A percentile compares a stretch with the other conserved stretches of the same genome.
Conservation (phyloP, 2,797 vertebrate genomes). For the Gymnocypris eckloni region DNA sequence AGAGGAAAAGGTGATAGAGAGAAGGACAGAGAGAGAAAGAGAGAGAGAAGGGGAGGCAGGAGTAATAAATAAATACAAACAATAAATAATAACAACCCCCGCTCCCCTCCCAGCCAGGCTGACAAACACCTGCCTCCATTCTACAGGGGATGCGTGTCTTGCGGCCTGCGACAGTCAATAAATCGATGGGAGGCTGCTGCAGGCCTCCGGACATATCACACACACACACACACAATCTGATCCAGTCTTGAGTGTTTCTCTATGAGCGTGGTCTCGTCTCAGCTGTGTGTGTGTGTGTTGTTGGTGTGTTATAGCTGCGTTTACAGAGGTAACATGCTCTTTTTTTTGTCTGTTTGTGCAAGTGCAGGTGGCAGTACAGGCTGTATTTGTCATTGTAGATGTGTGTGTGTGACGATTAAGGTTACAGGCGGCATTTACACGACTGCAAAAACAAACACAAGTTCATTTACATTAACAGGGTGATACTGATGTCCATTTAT, state of each 20-base stretch:
- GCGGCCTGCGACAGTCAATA: slow-evolving; percentile 86
- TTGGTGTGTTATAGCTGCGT: slow-evolving; percentile 24
- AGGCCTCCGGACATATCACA: slow-evolving; percentile 75
- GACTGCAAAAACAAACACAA: slow-evolving; percentile 21
- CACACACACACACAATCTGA: slow-evolving; percentile 46
- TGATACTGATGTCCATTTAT: slow-evolving; percentile 17
- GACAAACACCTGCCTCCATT: slow-evolving; percentile 82
- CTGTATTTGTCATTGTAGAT: slow-evolving; percentile 38
- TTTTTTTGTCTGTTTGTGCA: slow-evolving; percentile 3
- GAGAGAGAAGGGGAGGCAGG: slow-evolving; percentile 37
- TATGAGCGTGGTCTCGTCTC: slow-evolving; percentile 4
- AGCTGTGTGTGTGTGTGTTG: slow-evolving; percentile 36
- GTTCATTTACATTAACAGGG: slow-evolving; percentile 38
- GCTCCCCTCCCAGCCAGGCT: slow-evolving; percentile 45
- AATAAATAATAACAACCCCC: slow-evolving; percentile 66
- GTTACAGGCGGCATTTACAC: slow-evolving; percentile 26
- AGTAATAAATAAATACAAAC: slow-evolving; percentile 65
- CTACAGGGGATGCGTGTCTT: slow-evolving; percentile 82
- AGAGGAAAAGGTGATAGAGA: slow-evolving; percentile 28
- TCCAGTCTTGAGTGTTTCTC: slow-evolving; percentile 35
- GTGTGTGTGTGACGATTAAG: slow-evolving; percentile 33
- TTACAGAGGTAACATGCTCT: slow-evolving; percentile 1
- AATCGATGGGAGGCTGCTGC: slow-evolving; percentile 82
- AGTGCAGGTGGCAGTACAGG: slow-evolving; percentile 19
- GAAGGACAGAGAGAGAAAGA: slow-evolving; percentile 43